A percentile compares a stretch with the other conserved stretches of the same genome.
Conservation (phyloP, 2,797 vertebrate species). For the Typhlichthys subterraneus region DNA sequence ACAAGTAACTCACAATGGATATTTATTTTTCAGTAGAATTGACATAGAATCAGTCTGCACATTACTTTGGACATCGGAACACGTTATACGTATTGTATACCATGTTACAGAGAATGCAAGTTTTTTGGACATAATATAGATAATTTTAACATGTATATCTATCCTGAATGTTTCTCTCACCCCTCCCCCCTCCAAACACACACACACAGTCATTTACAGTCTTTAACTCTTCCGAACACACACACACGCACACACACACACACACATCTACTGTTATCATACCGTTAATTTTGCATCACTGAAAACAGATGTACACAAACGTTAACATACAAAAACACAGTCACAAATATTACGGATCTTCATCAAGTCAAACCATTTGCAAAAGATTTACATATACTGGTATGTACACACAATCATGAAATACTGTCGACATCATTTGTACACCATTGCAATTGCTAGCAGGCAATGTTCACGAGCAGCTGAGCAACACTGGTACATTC, state of each 20-base stretch:
- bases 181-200: constrained; percentile 7
- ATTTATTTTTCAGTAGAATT: constrained; percentile 75
- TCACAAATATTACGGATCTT: constrained; percentile 68
- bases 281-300: constrained; percentile 18
- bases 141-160: constrained; percentile 49
- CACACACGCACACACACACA: constrained; percentile 24
- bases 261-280: constrained; percentile 18
- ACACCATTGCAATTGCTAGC: constrained; percentile 73
- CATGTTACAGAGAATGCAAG: constrained; percentile 51
- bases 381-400: constrained; percentile 70
- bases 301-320: constrained; percentile 52
- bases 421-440: constrained; percentile 65
- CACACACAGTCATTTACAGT: constrained; percentile 48
- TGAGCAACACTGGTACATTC: constrained; percentile 77
- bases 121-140: constrained; percentile 44
- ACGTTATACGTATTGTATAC: constrained; percentile 36
- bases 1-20: constrained; percentile 52
- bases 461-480: constrained; percentile 74
- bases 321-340: constrained; percentile 63
- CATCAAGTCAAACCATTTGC: constrained; percentile 63
- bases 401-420: constrained; percentile 26
- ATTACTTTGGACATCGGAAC: constrained; percentile 61
- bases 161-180: constrained; percentile 40
- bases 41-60: constrained; percentile 57
- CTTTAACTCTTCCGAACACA: constrained; percentile 30